These are phyloP conservation scores for Camponotus fellah DNA, from an alignment of 2,888 invertebrate species.

Conservation along the genomic window DNA sequence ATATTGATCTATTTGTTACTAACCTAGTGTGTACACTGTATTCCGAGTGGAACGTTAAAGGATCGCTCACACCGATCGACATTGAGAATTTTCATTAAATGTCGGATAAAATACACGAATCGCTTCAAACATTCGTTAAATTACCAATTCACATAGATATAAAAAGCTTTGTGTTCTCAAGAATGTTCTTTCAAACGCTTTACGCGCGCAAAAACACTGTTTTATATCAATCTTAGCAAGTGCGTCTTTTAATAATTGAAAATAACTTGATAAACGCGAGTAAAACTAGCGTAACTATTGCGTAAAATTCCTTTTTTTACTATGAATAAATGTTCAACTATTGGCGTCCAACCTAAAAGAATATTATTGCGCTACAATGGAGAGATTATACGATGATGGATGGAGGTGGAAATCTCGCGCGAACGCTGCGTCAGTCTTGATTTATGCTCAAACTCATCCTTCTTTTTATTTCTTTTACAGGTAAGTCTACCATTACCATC, in stretches of 20 bases:
- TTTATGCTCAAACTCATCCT: slow-evolving; percentile 27
- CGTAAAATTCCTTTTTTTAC: neutral
- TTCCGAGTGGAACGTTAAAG: slow-evolving; percentile 58
- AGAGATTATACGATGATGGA: slow-evolving; percentile 13
- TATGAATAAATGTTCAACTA: slow-evolving; percentile 11
- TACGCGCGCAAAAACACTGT: neutral
- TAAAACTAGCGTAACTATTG: neutral
- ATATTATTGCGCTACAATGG: slow-evolving; percentile 1
- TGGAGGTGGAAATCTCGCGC: neutral
- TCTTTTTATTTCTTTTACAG: slow-evolving; percentile 48
- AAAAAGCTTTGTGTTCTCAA: neutral
- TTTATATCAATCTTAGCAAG: neutral
- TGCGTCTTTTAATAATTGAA: neutral
- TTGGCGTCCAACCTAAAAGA: neutral
- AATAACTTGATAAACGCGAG: neutral
- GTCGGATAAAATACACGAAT: neutral
- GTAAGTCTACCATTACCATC: slow-evolving; percentile 41
- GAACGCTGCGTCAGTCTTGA: neutral
- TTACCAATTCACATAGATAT: neutral
- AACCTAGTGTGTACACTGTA: slow-evolving; percentile 70
- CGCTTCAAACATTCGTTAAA: neutral
- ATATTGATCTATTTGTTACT: slow-evolving; percentile 80
- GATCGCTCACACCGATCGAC: slow-evolving; percentile 35
- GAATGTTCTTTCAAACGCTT: neutral
- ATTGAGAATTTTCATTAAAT: slow-evolving; percentile 26